Conservation (phyloP, 2,797 vertebrate species). For the Sitta carolinensis region DNA sequence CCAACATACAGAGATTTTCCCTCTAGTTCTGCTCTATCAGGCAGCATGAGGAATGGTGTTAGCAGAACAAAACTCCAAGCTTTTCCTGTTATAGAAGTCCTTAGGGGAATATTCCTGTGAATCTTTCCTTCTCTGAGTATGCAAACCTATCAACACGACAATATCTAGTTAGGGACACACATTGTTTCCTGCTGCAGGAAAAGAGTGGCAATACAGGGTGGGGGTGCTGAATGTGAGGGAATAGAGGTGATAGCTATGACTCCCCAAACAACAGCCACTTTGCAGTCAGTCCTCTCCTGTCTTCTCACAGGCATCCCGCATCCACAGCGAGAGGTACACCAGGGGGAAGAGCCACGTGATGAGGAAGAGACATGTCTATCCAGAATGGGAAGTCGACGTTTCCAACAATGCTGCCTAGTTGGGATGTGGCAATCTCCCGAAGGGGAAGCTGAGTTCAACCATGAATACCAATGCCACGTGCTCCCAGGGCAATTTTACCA, state of each 20-base stretch:
- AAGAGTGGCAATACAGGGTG: accelerated
- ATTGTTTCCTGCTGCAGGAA: not conserved
- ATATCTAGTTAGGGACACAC: not conserved
- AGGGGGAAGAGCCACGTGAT: not conserved
- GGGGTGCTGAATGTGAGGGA: not conserved
- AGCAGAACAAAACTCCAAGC: not conserved
- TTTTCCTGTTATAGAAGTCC: not conserved
- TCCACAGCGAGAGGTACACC: accelerated
- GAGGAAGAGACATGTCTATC: not conserved
- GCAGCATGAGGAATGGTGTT: not conserved
- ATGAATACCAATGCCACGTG: not conserved
- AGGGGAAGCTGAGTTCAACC: not conserved
- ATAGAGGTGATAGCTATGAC: not conserved
- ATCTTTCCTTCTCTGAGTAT: not conserved
- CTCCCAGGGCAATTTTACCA: not conserved
- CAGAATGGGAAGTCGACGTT: not conserved
- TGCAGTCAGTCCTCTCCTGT: not conserved
- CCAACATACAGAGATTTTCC: not conserved
- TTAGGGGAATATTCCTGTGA: not conserved
- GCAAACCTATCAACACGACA: not conserved
- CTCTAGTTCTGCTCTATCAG: not conserved
- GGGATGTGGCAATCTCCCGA: not conserved
- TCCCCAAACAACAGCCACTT: not conserved
- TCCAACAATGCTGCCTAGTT: not conserved
- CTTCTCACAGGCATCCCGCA: not conserved